phyloP scores from a whole-genome alignment of 2,797 vertebrate species.

The Macropus fuliginosus region DNA sequence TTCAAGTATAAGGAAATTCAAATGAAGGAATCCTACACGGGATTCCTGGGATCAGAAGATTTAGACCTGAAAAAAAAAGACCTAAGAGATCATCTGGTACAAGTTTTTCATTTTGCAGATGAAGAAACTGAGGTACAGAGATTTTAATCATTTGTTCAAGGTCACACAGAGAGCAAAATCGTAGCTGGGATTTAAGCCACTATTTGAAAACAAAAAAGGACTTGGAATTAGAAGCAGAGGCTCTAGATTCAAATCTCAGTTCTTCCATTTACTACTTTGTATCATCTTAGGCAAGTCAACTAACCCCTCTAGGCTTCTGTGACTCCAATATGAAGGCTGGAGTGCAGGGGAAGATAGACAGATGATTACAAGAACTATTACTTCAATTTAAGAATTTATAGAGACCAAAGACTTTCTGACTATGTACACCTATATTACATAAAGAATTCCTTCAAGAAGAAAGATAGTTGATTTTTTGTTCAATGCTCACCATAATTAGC shows the following conservation, averaged over 20 bases:
- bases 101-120: not conserved
- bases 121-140: not conserved
- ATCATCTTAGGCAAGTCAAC: not conserved
- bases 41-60: not conserved
- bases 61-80: not conserved
- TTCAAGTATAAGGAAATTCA: slow-evolving; percentile 38
- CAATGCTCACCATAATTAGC: too few relatives aligned
- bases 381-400: not conserved
- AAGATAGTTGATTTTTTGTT: not conserved
- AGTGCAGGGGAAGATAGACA: not conserved
- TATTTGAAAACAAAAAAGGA: not conserved
- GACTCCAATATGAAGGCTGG: not conserved
- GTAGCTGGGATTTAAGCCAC: not conserved
- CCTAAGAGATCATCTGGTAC: not conserved
- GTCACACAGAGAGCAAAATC: not conserved
- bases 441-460: not conserved
- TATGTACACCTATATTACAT: not conserved
- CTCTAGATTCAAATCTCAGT: not conserved
- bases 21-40: slow-evolving; percentile 8
- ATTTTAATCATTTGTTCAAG: not conserved
- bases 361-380: not conserved
- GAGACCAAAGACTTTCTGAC: not conserved
- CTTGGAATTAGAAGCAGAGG: not conserved
- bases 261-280: not conserved
- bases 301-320: not conserved